A percentile compares a stretch with the other conserved stretches of the same genome.
Evolutionary conservation across 2,797 vertebrate genomes (phyloP).

Genomic region (Neosilurus hyrtlii): DNA sequence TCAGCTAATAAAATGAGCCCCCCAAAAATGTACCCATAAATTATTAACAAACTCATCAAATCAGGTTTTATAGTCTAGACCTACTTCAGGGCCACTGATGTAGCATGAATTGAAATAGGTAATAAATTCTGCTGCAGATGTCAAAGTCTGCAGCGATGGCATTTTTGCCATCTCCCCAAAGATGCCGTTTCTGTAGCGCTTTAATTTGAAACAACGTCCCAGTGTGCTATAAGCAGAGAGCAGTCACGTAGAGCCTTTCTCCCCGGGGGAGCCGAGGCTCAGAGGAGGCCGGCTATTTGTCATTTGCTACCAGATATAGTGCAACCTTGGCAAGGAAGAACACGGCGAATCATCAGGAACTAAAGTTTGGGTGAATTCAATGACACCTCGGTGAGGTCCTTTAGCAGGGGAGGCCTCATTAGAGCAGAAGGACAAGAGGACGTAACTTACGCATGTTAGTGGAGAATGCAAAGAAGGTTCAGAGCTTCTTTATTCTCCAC

Average conservation of each 20-base stretch:
- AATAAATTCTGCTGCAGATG: conserved; percentile 35
- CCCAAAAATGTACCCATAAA: neutral
- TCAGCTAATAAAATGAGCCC: neutral
- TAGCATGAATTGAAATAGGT: conserved; percentile 19
- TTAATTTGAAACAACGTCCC: conserved; percentile 61
- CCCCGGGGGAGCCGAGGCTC: conserved; percentile 51
- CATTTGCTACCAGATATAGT: conserved; percentile 62
- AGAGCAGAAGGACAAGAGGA: conserved; percentile 58
- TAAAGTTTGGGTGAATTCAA: conserved; percentile 57
- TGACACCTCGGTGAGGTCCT: conserved; percentile 54
- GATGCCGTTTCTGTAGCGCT: conserved; percentile 47
- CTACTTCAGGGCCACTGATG: conserved; percentile 30
- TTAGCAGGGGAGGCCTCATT: conserved; percentile 51
- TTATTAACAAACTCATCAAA: conserved; percentile 25
- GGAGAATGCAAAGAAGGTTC: neutral
- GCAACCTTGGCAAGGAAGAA: conserved; percentile 64
- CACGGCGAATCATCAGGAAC: conserved; percentile 58
- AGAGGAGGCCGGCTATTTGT: conserved; percentile 60
- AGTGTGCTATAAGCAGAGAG: conserved; percentile 52
- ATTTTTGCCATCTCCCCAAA: conserved; percentile 45
- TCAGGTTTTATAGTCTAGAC: conserved; percentile 19
- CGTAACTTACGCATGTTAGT: conserved; percentile 31
- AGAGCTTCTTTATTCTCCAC: neutral
- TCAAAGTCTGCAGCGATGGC: conserved; percentile 28
- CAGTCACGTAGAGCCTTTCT: conserved; percentile 47